Conservation (phyloP, 2,888 invertebrate genomes). For the Cotesia congregata region DNA sequence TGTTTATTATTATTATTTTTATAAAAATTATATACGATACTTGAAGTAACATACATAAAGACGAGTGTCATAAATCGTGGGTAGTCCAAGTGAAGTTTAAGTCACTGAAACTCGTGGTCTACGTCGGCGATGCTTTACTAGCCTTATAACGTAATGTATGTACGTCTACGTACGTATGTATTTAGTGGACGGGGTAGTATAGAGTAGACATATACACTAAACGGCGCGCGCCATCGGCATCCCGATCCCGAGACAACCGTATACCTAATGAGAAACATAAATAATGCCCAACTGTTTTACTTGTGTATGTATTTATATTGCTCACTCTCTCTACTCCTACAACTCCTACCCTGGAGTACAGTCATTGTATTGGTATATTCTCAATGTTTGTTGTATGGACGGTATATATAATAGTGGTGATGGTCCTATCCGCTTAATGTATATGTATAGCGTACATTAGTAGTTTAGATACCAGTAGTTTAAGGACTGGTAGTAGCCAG, state of each 20-base stretch:
- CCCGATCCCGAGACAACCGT: slow-evolving; percentile 51
- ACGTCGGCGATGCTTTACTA: too few species aligned
- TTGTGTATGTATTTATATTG: background rate
- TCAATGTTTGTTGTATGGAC: background rate
- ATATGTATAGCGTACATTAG: slow-evolving; percentile 20
- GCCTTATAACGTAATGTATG: too few species aligned
- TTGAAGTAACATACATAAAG: too few species aligned
- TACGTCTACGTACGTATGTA: too few species aligned
- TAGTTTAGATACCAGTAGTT: slow-evolving; percentile 28
- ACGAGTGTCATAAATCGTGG: too few species aligned
- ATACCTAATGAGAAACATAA: slow-evolving; percentile 59
- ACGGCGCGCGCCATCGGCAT: slow-evolving; percentile 44
- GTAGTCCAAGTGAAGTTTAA: slow-evolving; percentile 1
- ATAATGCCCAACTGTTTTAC: slow-evolving; percentile 52
- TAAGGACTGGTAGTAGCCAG: slow-evolving; percentile 48
- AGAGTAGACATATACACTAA: slow-evolving; percentile 13
- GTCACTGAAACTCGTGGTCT: background rate
- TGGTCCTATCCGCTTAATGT: background rate
- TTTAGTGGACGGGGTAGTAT: background rate
- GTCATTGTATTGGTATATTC: too few species aligned
- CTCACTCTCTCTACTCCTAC: slow-evolving; percentile 8
- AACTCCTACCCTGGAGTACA: too few species aligned
- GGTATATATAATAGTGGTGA: too few species aligned
- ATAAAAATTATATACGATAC: too few species aligned
- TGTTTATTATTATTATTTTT: too few species aligned